phyloP scores from a whole-genome alignment of 2,797 vertebrate genomes.

The Microchirus variegatus region DNA sequence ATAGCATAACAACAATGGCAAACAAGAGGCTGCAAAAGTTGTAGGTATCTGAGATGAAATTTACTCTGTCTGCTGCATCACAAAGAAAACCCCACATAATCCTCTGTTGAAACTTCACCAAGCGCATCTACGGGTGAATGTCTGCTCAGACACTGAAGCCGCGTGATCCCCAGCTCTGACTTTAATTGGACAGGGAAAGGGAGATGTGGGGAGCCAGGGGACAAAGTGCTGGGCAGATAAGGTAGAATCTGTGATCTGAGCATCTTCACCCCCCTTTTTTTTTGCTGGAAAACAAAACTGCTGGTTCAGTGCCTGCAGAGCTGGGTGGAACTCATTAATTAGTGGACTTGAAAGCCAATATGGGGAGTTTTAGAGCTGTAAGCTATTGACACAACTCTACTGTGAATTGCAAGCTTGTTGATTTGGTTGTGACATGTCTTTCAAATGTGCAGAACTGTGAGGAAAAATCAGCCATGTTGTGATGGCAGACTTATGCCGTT shows the following conservation, averaged over 20 bases:
- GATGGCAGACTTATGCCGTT: not conserved
- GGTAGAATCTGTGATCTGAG: conserved; percentile 70
- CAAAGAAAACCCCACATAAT: conserved; percentile 46
- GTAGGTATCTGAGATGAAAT: conserved; percentile 32
- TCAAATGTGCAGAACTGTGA: not conserved
- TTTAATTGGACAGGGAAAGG: conserved; percentile 67
- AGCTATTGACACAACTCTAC: conserved; percentile 25
- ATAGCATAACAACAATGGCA: conserved; percentile 9
- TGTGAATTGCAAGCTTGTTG: conserved; percentile 23
- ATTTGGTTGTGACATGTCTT: conserved; percentile 14
- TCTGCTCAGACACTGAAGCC: conserved; percentile 51
- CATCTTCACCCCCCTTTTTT: conserved; percentile 14
- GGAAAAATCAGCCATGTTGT: not conserved
- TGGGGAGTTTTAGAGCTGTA: conserved; percentile 24
- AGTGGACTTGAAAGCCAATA: conserved; percentile 51
- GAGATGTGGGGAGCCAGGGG: conserved; percentile 59
- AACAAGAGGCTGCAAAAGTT: conserved; percentile 24
- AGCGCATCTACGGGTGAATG: conserved; percentile 31
- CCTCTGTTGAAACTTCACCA: conserved; percentile 50
- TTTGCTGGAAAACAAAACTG: conserved; percentile 58
- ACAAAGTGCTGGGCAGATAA: conserved; percentile 51
- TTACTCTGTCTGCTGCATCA: conserved; percentile 54
- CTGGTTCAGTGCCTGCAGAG: conserved; percentile 51
- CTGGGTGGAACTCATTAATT: conserved; percentile 59
- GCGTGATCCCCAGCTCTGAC: conserved; percentile 38